Evolutionary conservation across 2,797 vertebrate genomes (phyloP).

Genomic region (Enteromius radiatus): DNA sequence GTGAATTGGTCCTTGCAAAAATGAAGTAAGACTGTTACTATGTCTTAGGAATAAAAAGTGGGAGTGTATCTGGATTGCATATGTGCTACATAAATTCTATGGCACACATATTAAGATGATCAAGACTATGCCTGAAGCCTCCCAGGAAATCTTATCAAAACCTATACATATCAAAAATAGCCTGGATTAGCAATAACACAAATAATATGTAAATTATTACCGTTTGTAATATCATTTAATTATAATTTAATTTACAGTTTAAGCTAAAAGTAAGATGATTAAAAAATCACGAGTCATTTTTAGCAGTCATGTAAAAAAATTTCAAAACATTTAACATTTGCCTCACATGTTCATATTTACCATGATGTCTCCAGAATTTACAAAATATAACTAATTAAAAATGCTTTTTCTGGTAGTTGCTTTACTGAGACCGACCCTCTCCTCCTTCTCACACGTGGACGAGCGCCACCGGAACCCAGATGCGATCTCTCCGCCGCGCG

Average conservation of each 20-base stretch:
- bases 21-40: not conserved
- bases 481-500: constrained; percentile 47
- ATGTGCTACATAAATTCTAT: not conserved
- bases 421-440: constrained; percentile 29
- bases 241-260: not conserved
- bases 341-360: not conserved
- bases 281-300: not conserved
- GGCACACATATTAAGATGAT: not conserved
- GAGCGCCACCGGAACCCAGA: constrained; percentile 54
- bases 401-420: not conserved
- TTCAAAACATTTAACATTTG: not conserved
- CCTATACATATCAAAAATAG: not conserved
- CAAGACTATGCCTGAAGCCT: not conserved
- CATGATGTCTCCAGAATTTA: not conserved
- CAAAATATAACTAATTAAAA: not conserved
- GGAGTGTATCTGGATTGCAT: not conserved
- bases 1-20: constrained; percentile 1
- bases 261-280: not conserved
- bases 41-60: not conserved
- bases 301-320: not conserved
- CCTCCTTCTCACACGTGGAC: constrained; percentile 51
- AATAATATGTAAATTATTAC: not conserved
- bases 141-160: not conserved
- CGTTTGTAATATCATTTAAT: not conserved
- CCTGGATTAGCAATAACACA: not conserved